These are phyloP conservation scores for Serinus canaria DNA, from an alignment of 2,113 vertebrate species.

Conservation along the genomic window DNA sequence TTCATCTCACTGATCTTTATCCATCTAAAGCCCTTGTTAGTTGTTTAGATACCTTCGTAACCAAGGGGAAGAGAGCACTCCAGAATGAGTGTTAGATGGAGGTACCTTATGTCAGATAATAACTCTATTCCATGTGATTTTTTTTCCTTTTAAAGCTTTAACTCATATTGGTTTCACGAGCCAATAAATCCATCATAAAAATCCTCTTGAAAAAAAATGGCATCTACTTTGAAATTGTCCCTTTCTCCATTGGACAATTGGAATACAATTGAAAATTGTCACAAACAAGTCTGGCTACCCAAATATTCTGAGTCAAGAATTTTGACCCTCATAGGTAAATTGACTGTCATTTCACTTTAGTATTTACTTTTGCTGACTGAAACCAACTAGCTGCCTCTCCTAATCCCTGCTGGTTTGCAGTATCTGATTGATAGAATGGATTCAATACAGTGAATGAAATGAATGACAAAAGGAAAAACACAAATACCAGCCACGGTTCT, in stretches of 20 bases:
- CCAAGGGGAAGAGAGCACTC: neutral
- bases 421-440: neutral
- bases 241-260: neutral
- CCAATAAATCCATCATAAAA: neutral
- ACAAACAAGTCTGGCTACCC: neutral
- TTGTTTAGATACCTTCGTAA: neutral
- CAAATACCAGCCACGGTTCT: slow-evolving; percentile 79
- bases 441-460: neutral
- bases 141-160: neutral
- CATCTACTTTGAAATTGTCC: neutral
- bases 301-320: neutral
- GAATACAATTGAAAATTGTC: neutral
- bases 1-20: neutral
- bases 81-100: neutral
- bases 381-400: neutral
- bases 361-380: neutral
- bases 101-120: neutral
- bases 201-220: neutral
- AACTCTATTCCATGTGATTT: neutral
- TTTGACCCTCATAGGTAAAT: neutral
- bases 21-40: neutral
- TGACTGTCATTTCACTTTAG: neutral
- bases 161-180: neutral
- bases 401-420: neutral
- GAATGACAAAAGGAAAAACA: neutral